Base-by-base conservation (phyloP, 35 echinoderm and acorn worm genomes). In the Amphiura filiformis region DNA sequence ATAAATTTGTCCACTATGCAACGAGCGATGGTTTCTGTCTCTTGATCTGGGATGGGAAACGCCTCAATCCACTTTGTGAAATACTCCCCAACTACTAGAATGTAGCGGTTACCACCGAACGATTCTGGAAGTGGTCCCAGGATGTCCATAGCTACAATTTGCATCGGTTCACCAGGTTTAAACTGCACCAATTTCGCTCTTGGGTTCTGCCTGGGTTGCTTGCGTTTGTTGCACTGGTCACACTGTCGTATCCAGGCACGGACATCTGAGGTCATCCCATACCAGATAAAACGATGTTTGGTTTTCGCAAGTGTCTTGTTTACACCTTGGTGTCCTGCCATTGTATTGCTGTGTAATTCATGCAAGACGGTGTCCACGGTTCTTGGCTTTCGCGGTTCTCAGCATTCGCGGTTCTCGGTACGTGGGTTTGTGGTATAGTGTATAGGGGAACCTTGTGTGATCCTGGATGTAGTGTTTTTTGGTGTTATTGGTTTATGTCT, bases 51-150 rank as follows among this genome's bases (percentile, higher is more conserved):
- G 36, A 90, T 83, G 13, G 76, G 15, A 34, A 78, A 89, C 0
- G 91, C 87, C 42, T 89, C 90, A 33, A 75, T 84, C 86, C 82
- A 93, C 82, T 93, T 89, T 0, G 91, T 89, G 61, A 89, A 93
- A 80, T 89, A 88, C 38, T 93, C 91, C 12, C 41, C 77, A 2
- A 93, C 75, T 11, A 93, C 82, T 37, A 93, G 36, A 31, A 89
- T 57, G 57, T 77, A 86, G 14, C 37, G 78, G 28, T 89, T 89
- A 0, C 75, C 81, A 34, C 37, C 9, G 17, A 79, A 36, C 0
- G 87, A 84, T 0, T 42, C 38, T 0, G 65, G 92, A 32, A 90
- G 57, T 0, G 87, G 87, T 26, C 86, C 80, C 18, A 94, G 30
- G 11, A 94, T 65, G 35, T 94, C 87, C 35, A 94, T 85, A 32